Base-by-base conservation (phyloP, 2,797 vertebrate genomes). In the Artibeus lituratus region DNA sequence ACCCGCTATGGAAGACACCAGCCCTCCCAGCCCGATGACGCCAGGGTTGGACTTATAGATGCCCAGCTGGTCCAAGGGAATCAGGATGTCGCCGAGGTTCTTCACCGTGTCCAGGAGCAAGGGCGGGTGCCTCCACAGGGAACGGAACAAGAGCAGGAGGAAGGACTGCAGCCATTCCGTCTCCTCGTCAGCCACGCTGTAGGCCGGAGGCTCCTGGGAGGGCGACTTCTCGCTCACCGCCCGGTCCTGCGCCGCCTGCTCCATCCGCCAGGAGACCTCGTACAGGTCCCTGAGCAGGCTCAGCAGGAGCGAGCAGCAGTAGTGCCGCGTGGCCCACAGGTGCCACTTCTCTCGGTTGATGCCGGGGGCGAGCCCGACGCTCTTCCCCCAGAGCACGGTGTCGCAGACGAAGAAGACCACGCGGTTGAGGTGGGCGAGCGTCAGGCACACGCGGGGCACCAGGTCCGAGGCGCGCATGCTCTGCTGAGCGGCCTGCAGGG, bases 381-480 rank as follows among this genome's bases (percentile, higher is more conserved):
- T 99, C 87, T 96, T 97, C 87, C 98, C 98, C 99, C 99, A 99
- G 29, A 99, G 98, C 21, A 98, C 67, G 0, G 99, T 99, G 92
- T 99, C 99, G 2, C 99, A 99, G 97, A 99, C 14, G 65, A 99
- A 99, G 98, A 99, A 99, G 87, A 99, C 97, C 90, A 99, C 99
- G 0, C 99, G 99, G 98, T 98, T 99, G 90, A 99, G n/a, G 97
- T 99, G 99, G 98, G 99, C 99, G 44, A 96, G 96, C 0, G 99
- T 99, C 5, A 99, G 98, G 98, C 99, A 99, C 37, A 99, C 53
- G 65, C 99, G 98, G 86, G 99, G 98, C 95, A 99, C 98, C 12
- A 98, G 98, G 88, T 99, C 99, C 0, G 99, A 96, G 96, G 99
- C 98, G 8, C 92, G 98, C 44, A 99, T 51, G 55, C 98, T 98